These are phyloP conservation scores for Trachelus tabidus DNA, from an alignment of 2,888 invertebrate species.

Conservation along the genomic window DNA sequence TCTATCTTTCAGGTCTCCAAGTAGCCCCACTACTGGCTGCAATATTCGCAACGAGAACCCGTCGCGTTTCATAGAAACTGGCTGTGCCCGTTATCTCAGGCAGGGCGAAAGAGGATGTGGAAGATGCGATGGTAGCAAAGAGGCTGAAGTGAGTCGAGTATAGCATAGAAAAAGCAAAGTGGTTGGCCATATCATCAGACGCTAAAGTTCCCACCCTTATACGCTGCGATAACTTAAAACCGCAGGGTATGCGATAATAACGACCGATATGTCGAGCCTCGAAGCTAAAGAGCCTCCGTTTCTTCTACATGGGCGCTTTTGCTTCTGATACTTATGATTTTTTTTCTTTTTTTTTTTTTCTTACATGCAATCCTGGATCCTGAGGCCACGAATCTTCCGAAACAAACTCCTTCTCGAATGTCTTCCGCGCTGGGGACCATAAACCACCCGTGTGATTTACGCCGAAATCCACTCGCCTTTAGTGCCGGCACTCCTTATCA, in stretches of 20 bases:
- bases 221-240: conserved; percentile 48
- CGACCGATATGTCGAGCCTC: conserved; percentile 44
- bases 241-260: conserved; percentile 58
- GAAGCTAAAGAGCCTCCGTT: no score
- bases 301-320: no score
- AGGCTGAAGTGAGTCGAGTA: conserved; percentile 20
- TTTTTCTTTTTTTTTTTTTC: no score
- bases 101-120: conserved; percentile 18
- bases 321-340: no score
- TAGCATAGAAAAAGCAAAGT: conserved; percentile 14
- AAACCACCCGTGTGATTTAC: neutral
- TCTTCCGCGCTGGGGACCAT: neutral
- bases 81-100: conserved; percentile 43
- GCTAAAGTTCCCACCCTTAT: conserved; percentile 24
- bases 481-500: conserved; percentile 1
- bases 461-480: neutral
- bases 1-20: neutral
- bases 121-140: conserved; percentile 11
- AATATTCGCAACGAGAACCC: conserved; percentile 32
- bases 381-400: neutral
- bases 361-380: no score
- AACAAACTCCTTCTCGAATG: neutral
- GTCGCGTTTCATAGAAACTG: conserved; percentile 45
- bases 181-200: conserved; percentile 36
- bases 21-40: conserved; percentile 29